These are phyloP conservation scores for Arrhopalites spinosus DNA, from an alignment of 2,888 invertebrate genomes.

Conservation along the genomic window DNA sequence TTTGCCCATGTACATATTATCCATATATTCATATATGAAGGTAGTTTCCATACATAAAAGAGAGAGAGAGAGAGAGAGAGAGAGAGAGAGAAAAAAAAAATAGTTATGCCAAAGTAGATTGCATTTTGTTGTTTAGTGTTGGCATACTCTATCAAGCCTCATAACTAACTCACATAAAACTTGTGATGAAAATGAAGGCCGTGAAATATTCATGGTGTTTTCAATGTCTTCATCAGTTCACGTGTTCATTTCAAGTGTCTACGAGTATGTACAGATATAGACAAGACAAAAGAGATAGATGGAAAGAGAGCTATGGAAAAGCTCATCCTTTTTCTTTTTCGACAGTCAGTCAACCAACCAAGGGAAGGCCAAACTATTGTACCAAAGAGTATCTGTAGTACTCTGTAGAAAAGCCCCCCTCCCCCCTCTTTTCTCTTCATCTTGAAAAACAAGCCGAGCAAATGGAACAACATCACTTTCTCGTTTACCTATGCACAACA, in stretches of 20 bases:
- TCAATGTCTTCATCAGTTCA: not conserved
- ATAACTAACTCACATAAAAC: too few relatives aligned
- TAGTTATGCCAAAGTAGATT: too few relatives aligned
- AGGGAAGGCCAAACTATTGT: not conserved
- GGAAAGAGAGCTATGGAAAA: not conserved
- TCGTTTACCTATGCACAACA: conserved; percentile 23
- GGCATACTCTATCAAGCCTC: too few relatives aligned
- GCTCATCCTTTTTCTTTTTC: not conserved
- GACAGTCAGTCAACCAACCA: not conserved
- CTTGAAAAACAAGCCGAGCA: not conserved
- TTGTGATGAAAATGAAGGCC: not conserved
- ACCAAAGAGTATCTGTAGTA: not conserved
- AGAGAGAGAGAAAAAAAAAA: too few relatives aligned
- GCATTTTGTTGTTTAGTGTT: too few relatives aligned
- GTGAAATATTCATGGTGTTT: not conserved
- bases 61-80: too few relatives aligned
- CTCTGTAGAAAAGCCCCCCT: too few relatives aligned
- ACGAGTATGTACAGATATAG: not conserved
- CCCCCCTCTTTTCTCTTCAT: too few relatives aligned
- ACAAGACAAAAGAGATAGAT: not conserved
- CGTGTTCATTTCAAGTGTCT: not conserved
- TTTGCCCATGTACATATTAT: too few relatives aligned
- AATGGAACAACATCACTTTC: not conserved
- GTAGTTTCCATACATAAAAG: too few relatives aligned
- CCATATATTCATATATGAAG: too few relatives aligned